A percentile compares a stretch with the other conserved stretches of the same genome.
Evolutionary conservation across 2,888 invertebrate species (phyloP).

Genomic region (Orthosia incerta): DNA sequence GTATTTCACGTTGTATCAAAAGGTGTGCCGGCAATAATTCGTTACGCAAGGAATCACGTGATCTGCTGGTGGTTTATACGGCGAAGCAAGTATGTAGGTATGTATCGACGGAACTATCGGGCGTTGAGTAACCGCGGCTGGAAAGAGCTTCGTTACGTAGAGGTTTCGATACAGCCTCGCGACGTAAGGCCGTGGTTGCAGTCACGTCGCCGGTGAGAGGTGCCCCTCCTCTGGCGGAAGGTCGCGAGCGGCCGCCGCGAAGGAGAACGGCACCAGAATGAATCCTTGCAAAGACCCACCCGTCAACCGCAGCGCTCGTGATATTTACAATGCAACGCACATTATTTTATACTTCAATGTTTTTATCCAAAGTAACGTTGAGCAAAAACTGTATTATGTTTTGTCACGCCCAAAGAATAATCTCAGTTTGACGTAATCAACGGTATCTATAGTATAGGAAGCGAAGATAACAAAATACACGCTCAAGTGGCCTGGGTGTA

Average conservation of each 20-base stretch:
- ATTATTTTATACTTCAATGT: slow-evolving; percentile 59
- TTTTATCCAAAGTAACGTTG: slow-evolving; percentile 45
- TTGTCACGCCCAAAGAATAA: slow-evolving; percentile 55
- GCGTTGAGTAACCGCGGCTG: slow-evolving; percentile 88
- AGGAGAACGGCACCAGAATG: slow-evolving; percentile 89
- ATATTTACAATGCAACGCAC: slow-evolving; percentile 69
- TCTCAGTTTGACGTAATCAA: slow-evolving; percentile 68
- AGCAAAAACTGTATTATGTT: slow-evolving; percentile 57
- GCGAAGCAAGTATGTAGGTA: slow-evolving; percentile 79
- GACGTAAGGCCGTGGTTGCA: slow-evolving; percentile 90
- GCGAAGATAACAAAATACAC: slow-evolving; percentile 77
- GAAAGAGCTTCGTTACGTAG: slow-evolving; percentile 90
- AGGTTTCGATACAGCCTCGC: slow-evolving; percentile 91
- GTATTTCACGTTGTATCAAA: slow-evolving; percentile 85
- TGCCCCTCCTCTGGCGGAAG: slow-evolving; percentile 89
- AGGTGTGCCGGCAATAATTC: slow-evolving; percentile 84
- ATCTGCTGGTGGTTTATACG: slow-evolving; percentile 82
- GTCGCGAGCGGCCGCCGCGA: slow-evolving; percentile 86
- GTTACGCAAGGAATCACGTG: slow-evolving; percentile 89
- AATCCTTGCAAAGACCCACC: slow-evolving; percentile 86
- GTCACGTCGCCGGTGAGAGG: slow-evolving; percentile 90
- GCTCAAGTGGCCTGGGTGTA: slow-evolving; percentile 75
- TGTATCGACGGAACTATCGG: slow-evolving; percentile 88
- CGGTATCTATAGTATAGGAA: slow-evolving; percentile 75
- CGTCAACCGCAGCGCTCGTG: slow-evolving; percentile 69